Percentiles rank a stretch among this genome's conserved stretches.
phyloP scores from a whole-genome alignment of 2,797 vertebrate species.

The Threskiornis aethiopicus region DNA sequence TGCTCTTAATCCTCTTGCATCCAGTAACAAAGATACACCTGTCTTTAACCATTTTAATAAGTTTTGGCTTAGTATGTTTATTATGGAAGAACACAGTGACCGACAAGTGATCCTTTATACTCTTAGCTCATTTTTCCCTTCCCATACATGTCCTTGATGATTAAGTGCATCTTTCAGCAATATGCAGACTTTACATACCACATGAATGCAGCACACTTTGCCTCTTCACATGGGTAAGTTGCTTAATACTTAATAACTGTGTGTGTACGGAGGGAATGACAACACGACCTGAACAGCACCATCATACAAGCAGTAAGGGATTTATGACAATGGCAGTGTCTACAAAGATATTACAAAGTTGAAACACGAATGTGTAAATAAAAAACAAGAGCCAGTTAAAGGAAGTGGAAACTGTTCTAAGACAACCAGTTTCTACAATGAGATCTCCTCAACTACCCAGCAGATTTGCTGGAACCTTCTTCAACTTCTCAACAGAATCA shows the following conservation, averaged over 20 bases:
- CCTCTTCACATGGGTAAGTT: not conserved
- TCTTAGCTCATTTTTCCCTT: not conserved
- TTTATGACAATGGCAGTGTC: not conserved
- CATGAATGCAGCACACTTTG: not conserved
- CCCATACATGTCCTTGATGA: not conserved
- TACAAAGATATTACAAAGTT: not conserved
- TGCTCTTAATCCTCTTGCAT: not conserved
- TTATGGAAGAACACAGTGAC: not conserved
- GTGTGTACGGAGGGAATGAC: not conserved
- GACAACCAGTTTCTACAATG: not conserved
- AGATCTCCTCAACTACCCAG: not conserved
- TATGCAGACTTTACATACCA: not conserved
- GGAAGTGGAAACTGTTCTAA: not conserved
- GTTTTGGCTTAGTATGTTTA: not conserved
- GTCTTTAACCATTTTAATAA: not conserved
- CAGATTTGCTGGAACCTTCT: not conserved
- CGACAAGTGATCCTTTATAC: not conserved
- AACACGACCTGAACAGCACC: not conserved
- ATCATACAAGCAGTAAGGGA: not conserved
- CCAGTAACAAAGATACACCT: not conserved
- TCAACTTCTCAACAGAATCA: not conserved
- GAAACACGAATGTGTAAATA: not conserved
- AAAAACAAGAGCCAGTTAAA: not conserved
- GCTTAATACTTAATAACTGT: not conserved
- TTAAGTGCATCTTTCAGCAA: not conserved